A percentile compares a stretch with the other conserved stretches of the same genome.
phyloP scores from a whole-genome alignment of 2,888 invertebrate species.

The Lysandra coridon region DNA sequence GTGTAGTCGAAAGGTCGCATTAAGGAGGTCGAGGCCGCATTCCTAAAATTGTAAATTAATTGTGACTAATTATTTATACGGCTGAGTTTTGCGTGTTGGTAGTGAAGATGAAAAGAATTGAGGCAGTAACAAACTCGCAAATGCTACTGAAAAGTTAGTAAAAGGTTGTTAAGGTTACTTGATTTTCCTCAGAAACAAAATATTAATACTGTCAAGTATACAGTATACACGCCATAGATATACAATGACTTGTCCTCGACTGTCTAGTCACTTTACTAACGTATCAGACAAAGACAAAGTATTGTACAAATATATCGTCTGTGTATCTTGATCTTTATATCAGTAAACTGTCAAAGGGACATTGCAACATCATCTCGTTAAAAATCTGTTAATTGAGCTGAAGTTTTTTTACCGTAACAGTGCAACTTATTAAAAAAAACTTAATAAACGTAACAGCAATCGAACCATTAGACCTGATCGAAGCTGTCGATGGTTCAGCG shows the following conservation, averaged over 20 bases:
- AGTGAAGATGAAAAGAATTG: not conserved
- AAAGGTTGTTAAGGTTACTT: not conserved
- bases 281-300: not conserved
- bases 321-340: not conserved
- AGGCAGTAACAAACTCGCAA: not conserved
- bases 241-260: not conserved
- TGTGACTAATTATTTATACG: conserved; percentile 16
- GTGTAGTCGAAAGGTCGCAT: not conserved
- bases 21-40: conserved; percentile 26
- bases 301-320: not conserved
- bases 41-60: conserved; percentile 25
- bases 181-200: not conserved
- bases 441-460: not conserved
- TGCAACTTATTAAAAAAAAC: not conserved
- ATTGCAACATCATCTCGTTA: not conserved
- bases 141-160: not conserved
- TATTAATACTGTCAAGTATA: not conserved
- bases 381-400: not conserved
- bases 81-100: not conserved
- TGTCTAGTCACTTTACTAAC: not conserved
- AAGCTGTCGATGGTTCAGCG: conserved; percentile 4
- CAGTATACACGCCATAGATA: not conserved
- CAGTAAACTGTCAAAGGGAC: not conserved
- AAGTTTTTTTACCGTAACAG: not conserved
- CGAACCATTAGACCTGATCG: conserved; percentile 2